Conservation (phyloP, 2,113 vertebrate genomes). For the Cepphus grylle region DNA sequence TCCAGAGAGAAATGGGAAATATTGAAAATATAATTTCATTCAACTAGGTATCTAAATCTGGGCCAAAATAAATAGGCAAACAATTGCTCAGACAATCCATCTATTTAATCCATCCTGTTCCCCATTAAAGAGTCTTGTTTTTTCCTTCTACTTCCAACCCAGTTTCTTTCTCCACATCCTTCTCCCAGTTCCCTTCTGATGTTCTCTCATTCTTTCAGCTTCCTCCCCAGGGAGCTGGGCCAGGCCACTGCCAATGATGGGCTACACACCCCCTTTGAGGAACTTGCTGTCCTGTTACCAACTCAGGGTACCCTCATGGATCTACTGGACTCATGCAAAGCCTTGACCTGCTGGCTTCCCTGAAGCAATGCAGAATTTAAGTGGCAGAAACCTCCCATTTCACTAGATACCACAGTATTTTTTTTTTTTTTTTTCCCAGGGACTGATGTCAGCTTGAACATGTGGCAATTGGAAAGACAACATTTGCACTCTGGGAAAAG, state of each 20-base stretch:
- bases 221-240: background rate
- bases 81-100: background rate
- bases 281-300: background rate
- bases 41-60: background rate
- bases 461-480: slow-evolving; percentile 25
- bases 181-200: background rate
- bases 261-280: background rate
- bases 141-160: background rate
- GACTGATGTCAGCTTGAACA: background rate
- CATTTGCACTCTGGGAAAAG: background rate
- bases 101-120: background rate
- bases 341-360: background rate
- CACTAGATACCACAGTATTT: background rate
- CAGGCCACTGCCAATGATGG: background rate
- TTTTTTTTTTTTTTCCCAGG: background rate
- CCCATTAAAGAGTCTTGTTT: background rate
- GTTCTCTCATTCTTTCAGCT: background rate
- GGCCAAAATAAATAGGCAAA: background rate
- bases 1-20: background rate
- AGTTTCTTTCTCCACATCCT: background rate
- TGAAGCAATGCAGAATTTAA: background rate
- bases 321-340: background rate
- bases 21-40: background rate
- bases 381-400: background rate
- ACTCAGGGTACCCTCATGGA: background rate